Evolutionary conservation across 2,888 invertebrate genomes (phyloP), one percentile per base, ranked within the genome.

Genomic region (Dichetophora obliterata): DNA sequence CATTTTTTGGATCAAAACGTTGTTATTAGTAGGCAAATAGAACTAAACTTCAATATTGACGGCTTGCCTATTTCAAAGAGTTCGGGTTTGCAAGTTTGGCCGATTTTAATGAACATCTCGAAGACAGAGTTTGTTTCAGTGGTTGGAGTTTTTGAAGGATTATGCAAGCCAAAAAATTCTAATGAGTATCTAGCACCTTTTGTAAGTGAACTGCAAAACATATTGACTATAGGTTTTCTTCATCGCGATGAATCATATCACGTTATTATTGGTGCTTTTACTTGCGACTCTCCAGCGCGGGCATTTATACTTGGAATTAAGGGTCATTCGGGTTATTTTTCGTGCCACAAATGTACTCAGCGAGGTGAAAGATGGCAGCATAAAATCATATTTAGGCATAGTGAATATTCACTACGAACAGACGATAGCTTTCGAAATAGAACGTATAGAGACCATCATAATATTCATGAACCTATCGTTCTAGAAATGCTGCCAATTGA

Each of bases 41-140:
- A 63, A 24, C 31, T 63, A 8, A 63, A 63, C 27, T 63, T 63
- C 27, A 63, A 63, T 31, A 63, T 63, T 11, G 61, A 63, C 27
- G 61, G 61, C 6, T 31, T 31, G 27, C 61, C 61, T 14, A 8
- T 63, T 24, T 63, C 61, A 9, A 63, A 63, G 27, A 63, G 61
- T 11, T 63, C 61, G 9, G 31, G 31, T 9, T 31, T 63, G 24
- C 31, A 63, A 63, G 61, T 31, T 24, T 63, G 61, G 61, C 31
- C 27, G 8, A 63, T 63, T 27, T 22, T 63, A 63, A 63, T 63
- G 61, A 31, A 16, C 27, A 27, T 63, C n/a, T 22, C 59, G 9
- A 22, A 59, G 19, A 59, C 59, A 22, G 59, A 59, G 9, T 22
- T 3, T 19, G 59, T 59, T 59, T 59, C 14, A 19, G 8, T 6